Percentiles rank a stretch among this genome's conserved stretches.
Evolutionary conservation across 53 echinoderm and acorn worm genomes (phyloP).

Genomic region (Astropecten irregularis): DNA sequence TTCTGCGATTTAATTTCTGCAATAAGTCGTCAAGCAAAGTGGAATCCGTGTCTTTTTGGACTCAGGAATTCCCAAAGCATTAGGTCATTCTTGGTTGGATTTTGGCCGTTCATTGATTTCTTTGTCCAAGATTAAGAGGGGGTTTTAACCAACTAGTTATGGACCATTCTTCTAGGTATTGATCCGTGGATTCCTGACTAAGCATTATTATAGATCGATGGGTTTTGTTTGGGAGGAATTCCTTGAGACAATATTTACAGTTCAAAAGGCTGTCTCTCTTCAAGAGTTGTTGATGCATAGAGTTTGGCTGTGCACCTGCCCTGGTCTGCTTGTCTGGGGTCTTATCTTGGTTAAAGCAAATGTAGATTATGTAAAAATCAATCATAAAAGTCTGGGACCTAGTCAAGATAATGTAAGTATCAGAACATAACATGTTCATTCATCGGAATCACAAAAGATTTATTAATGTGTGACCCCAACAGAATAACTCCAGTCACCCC

Average conservation of each 20-base stretch:
- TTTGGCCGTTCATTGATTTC: background rate
- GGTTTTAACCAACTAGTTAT: background rate
- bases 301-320: background rate
- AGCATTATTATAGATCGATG: background rate
- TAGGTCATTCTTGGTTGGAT: conserved; percentile 21
- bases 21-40: background rate
- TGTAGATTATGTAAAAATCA: background rate
- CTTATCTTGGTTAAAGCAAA: background rate
- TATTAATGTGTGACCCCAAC: background rate
- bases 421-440: no score
- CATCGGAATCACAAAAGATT: no score
- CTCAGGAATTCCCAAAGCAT: background rate
- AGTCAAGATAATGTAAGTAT: no score
- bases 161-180: background rate
- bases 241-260: conserved; percentile 42
- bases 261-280: background rate
- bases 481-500: background rate
- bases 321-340: background rate
- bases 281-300: background rate
- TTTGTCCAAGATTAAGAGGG: background rate
- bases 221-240: conserved; percentile 21
- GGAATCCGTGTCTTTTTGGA: conserved; percentile 1
- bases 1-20: no score
- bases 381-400: no score
- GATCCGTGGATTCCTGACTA: background rate